Evolutionary conservation across 2,797 vertebrate genomes (phyloP).

Genomic region (Simalia tracyae): DNA sequence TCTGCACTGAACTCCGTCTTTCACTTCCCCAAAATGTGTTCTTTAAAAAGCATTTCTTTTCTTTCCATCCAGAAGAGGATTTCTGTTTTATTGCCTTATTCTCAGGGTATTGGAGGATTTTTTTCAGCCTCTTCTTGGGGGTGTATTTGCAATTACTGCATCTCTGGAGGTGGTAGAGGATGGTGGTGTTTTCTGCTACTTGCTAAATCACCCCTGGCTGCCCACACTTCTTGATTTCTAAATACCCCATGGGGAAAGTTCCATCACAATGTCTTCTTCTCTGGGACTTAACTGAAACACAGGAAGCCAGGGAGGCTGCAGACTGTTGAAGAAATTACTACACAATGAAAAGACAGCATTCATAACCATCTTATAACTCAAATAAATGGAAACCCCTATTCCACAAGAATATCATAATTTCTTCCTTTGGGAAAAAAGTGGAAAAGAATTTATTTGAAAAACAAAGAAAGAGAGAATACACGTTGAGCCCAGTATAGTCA

Average conservation of each 20-base stretch:
- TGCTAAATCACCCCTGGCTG: not conserved
- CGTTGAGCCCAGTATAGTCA: not conserved
- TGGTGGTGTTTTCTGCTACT: not conserved
- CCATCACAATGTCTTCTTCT: not conserved
- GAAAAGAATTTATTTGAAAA: not conserved
- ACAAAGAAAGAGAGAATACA: not conserved
- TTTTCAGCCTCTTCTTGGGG: not conserved
- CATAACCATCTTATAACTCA: not conserved
- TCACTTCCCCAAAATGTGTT: not conserved
- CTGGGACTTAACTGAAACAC: not conserved
- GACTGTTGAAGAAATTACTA: not conserved
- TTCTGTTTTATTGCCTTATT: not conserved
- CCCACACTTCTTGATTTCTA: not conserved
- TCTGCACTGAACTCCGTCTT: not conserved
- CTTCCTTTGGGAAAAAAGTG: not conserved
- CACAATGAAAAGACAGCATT: not conserved
- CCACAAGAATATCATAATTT: not conserved
- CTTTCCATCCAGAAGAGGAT: not conserved
- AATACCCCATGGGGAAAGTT: not conserved
- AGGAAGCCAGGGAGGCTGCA: not conserved
- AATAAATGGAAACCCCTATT: not conserved
- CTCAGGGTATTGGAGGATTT: not conserved
- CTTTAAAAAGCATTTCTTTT: not conserved
- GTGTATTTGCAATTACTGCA: not conserved
- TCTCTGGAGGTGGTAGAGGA: not conserved